phyloP scores from a whole-genome alignment of 2,888 invertebrate species.

The Malthinus flaveolus region DNA sequence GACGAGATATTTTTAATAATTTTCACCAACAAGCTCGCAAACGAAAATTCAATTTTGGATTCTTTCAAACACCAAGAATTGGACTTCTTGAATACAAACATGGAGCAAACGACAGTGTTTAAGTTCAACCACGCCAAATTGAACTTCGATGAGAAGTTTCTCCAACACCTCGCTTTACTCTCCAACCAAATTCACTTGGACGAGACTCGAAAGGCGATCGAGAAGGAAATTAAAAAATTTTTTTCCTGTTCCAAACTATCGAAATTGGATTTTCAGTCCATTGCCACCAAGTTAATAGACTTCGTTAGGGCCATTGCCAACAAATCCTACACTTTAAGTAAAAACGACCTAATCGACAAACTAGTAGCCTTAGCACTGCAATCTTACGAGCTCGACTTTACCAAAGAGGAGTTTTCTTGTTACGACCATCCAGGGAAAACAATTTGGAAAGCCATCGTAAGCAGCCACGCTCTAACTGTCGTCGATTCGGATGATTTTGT shows the following conservation, averaged over 20 bases:
- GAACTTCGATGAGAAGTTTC: background rate
- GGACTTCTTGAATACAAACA: slow-evolving; percentile 4
- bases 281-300: background rate
- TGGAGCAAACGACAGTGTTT: background rate
- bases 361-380: background rate
- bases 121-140: background rate
- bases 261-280: background rate
- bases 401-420: background rate
- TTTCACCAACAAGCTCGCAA: slow-evolving; percentile 2
- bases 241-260: background rate
- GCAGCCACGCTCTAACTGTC: background rate
- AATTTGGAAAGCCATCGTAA: slow-evolving; percentile 4
- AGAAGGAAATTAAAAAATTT: slow-evolving; percentile 5
- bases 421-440: background rate
- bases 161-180: slow-evolving; percentile 2
- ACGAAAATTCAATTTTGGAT: background rate
- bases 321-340: background rate
- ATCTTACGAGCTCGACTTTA: background rate
- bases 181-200: slow-evolving; percentile 7
- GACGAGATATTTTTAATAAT: background rate
- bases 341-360: slow-evolving; percentile 6
- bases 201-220: background rate
- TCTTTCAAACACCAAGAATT: background rate
- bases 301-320: background rate
- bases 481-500: background rate